Percentiles rank a stretch among this genome's conserved stretches.
Conservation (phyloP, 2,888 invertebrate genomes). For the Ditula angustiorana region DNA sequence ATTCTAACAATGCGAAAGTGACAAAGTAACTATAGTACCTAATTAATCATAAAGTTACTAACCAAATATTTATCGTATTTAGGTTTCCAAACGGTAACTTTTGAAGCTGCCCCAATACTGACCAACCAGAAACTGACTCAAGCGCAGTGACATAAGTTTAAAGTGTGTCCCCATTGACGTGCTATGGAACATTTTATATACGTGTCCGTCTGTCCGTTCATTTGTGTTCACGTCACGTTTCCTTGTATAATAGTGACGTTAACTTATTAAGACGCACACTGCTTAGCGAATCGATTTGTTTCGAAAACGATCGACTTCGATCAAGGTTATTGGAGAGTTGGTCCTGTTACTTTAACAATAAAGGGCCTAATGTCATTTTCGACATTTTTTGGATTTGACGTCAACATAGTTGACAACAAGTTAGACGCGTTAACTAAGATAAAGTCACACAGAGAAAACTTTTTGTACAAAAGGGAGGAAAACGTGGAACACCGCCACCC, state of each 20-base stretch:
- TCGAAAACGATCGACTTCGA: conserved; percentile 36
- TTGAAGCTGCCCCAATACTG: no score
- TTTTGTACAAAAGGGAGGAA: no score
- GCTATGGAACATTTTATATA: conserved; percentile 33
- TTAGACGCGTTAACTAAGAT: no score
- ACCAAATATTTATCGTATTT: no score
- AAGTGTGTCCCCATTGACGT: conserved; percentile 20
- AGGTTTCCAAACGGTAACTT: no score
- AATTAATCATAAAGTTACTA: no score
- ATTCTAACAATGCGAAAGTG: no score
- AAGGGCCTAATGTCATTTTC: background rate
- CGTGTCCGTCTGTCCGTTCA: conserved; percentile 46
- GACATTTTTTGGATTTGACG: no score
- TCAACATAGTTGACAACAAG: no score
- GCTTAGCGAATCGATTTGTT: conserved; percentile 42
- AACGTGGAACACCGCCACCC: no score
- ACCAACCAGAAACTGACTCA: background rate
- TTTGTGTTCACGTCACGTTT: conserved; percentile 65
- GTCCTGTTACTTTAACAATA: background rate
- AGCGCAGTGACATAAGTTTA: conserved; percentile 12
- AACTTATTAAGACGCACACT: conserved; percentile 53
- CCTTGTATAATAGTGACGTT: conserved; percentile 69
- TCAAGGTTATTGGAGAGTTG: conserved; percentile 25
- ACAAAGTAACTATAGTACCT: no score
- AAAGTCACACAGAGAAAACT: no score